Evolutionary conservation across 2,888 invertebrate species (phyloP).

Genomic region (Lithophane semibrunnea): DNA sequence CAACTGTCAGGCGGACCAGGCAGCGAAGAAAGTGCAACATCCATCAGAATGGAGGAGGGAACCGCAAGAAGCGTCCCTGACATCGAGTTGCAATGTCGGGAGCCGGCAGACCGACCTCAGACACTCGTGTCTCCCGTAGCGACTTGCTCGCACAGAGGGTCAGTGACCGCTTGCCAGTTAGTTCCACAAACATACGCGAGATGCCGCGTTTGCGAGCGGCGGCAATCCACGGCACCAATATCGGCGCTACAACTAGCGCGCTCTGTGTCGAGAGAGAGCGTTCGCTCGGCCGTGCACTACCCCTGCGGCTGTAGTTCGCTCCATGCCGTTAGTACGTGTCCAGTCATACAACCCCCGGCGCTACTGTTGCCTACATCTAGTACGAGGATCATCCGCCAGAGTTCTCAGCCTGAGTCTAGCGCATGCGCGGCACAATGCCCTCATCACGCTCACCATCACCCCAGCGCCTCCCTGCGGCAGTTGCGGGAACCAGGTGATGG

Average conservation of each 20-base stretch:
- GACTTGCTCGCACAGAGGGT: constrained; percentile 91
- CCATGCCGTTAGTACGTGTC: constrained; percentile 91
- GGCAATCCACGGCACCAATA: constrained; percentile 95
- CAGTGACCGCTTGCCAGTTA: constrained; percentile 92
- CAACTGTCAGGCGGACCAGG: constrained; percentile 93
- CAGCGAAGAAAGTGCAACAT: constrained; percentile 93
- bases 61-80: constrained; percentile 95
- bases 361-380: constrained; percentile 93
- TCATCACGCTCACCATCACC: constrained; percentile 92
- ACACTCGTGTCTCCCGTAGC: constrained; percentile 90
- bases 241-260: constrained; percentile 94
- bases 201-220: constrained; percentile 93
- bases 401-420: constrained; percentile 95
- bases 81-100: constrained; percentile 94
- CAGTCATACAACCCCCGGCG: constrained; percentile 92
- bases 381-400: constrained; percentile 96
- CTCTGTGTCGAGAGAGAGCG: constrained; percentile 95
- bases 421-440: constrained; percentile 92
- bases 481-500: constrained; percentile 95
- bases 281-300: constrained; percentile 93
- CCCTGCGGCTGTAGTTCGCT: constrained; percentile 90
- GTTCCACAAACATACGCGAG: constrained; percentile 92
- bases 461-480: constrained; percentile 96
- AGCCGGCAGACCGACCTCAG: constrained; percentile 89
- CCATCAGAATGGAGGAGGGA: constrained; percentile 91